A percentile compares a stretch with the other conserved stretches of the same genome.
phyloP scores from a whole-genome alignment of 2,888 invertebrate species.

The Imbricaverruca yamaguchii region DNA sequence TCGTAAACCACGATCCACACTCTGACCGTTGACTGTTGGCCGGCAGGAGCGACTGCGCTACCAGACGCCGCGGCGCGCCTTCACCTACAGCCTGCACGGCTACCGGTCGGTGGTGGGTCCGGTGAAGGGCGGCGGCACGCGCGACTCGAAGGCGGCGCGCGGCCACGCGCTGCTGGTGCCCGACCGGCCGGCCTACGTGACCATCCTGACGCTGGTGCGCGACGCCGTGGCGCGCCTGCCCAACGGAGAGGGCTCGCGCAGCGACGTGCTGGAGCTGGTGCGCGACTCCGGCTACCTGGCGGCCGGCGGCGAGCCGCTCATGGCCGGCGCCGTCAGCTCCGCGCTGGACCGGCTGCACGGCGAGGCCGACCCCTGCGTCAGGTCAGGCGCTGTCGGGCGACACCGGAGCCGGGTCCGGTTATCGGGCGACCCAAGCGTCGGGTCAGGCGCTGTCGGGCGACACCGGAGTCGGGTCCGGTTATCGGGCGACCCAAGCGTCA shows the following conservation, averaged over 20 bases:
- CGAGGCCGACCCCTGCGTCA: slow-evolving; percentile 82
- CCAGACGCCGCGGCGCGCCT: slow-evolving; percentile 81
- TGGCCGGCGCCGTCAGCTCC: slow-evolving; percentile 78
- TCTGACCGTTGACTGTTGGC: slow-evolving; percentile 48
- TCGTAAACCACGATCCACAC: no score
- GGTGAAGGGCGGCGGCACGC: slow-evolving; percentile 55
- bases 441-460: background rate
- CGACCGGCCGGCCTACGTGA: slow-evolving; percentile 81
- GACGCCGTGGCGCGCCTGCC: slow-evolving; percentile 89
- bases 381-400: background rate
- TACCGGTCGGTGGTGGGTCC: slow-evolving; percentile 77
- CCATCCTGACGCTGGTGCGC: slow-evolving; percentile 80
- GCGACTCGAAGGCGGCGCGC: slow-evolving; percentile 58
- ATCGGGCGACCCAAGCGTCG: background rate
- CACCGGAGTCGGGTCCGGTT: no score
- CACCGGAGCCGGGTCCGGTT: background rate
- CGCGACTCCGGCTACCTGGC: slow-evolving; percentile 61
- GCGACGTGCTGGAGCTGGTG: slow-evolving; percentile 81
- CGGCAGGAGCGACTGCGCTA: slow-evolving; percentile 55
- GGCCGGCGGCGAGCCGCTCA: slow-evolving; percentile 53
- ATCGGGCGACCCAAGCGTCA: background rate
- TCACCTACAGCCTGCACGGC: slow-evolving; percentile 79
- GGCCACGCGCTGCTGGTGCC: slow-evolving; percentile 76
- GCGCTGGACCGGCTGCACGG: slow-evolving; percentile 83
- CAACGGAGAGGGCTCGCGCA: slow-evolving; percentile 86